A percentile compares a stretch with the other conserved stretches of the same genome.
phyloP scores from a whole-genome alignment of 2,113 vertebrate species.

The Takifugu bimaculatus region DNA sequence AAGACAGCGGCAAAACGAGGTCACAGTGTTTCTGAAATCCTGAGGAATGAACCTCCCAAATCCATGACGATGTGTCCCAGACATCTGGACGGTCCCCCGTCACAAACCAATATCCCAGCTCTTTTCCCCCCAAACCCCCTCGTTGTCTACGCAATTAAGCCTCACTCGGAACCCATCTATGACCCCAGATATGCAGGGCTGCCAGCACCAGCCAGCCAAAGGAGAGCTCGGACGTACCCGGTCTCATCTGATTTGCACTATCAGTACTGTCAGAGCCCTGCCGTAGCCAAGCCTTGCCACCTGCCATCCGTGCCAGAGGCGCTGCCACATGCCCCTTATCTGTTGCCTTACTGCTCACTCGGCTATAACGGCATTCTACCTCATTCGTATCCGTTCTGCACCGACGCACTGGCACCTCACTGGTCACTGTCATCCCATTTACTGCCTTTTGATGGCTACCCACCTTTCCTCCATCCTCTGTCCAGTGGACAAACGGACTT shows the following conservation, averaged over 20 bases:
- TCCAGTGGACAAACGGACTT: slow-evolving; percentile 76
- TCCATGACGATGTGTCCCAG: slow-evolving; percentile 9
- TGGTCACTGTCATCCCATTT: slow-evolving; percentile 36
- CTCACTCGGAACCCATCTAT: slow-evolving; percentile 39
- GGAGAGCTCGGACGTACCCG: slow-evolving; percentile 18
- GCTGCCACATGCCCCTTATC: slow-evolving; percentile 41
- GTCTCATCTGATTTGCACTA: slow-evolving; percentile 38
- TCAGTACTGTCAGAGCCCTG: slow-evolving; percentile 33
- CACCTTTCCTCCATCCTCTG: slow-evolving; percentile 36
- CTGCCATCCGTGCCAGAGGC: slow-evolving; percentile 27
- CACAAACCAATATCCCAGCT: slow-evolving; percentile 30
- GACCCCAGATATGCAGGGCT: slow-evolving; percentile 34
- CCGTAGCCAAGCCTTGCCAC: slow-evolving; percentile 34
- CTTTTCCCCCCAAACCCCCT: slow-evolving; percentile 51
- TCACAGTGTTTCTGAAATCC: slow-evolving; percentile 70
- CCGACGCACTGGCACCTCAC: slow-evolving; percentile 47
- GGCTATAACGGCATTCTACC: slow-evolving; percentile 51
- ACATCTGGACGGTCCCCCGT: slow-evolving; percentile 12
- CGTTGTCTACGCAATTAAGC: slow-evolving; percentile 51
- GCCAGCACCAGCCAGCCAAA: slow-evolving; percentile 37
- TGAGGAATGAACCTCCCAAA: slow-evolving; percentile 49
- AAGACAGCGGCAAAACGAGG: slow-evolving; percentile 55
- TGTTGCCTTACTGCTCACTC: slow-evolving; percentile 53
- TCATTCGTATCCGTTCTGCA: slow-evolving; percentile 50
- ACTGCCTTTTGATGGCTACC: slow-evolving; percentile 45